A percentile compares a stretch with the other conserved stretches of the same genome.
These are phyloP conservation scores for Caenorhabditis wallacei DNA, from an alignment of 2,888 invertebrate genomes.

Conservation along the genomic window DNA sequence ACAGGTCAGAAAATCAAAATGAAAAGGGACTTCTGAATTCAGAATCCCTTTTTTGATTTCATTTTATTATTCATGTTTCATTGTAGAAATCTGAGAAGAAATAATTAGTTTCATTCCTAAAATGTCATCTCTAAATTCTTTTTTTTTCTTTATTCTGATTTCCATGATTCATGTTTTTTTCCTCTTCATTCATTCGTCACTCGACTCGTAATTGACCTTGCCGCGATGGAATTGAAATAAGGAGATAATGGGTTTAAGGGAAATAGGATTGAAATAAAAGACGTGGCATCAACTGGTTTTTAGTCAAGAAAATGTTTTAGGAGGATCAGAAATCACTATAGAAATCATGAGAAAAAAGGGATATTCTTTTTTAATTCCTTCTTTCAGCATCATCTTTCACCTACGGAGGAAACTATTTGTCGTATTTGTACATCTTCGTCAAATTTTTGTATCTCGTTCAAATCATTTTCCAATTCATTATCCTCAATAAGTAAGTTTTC, in stretches of 20 bases:
- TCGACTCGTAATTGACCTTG: slow-evolving; percentile 59
- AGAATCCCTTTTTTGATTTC: too few relatives aligned
- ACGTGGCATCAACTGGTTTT: slow-evolving; percentile 40
- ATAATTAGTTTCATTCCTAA: neutral
- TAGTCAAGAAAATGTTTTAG: slow-evolving; percentile 8
- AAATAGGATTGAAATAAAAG: slow-evolving; percentile 38
- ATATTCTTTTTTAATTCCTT: neutral
- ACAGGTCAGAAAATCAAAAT: slow-evolving; percentile 12
- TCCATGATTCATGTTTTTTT: slow-evolving; percentile 5
- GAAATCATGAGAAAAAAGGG: neutral
- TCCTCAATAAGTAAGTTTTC: slow-evolving; percentile 80
- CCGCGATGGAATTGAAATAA: slow-evolving; percentile 34
- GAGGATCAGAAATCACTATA: slow-evolving; percentile 1
- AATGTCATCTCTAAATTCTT: slow-evolving; percentile 4
- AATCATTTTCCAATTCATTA: slow-evolving; percentile 82
- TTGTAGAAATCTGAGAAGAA: too few relatives aligned
- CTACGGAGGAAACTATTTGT: slow-evolving; percentile 82
- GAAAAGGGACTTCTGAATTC: neutral
- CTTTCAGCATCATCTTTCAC: slow-evolving; percentile 73
- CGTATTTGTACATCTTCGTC: slow-evolving; percentile 81
- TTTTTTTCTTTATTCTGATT: slow-evolving; percentile 4
- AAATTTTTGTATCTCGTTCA: slow-evolving; percentile 82
- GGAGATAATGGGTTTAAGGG: slow-evolving; percentile 55
- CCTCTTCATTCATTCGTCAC: slow-evolving; percentile 23
- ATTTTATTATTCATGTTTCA: too few relatives aligned